A percentile compares a stretch with the other conserved stretches of the same genome.
phyloP scores from a whole-genome alignment of 2,797 vertebrate genomes.

The Neosilurus hyrtlii region DNA sequence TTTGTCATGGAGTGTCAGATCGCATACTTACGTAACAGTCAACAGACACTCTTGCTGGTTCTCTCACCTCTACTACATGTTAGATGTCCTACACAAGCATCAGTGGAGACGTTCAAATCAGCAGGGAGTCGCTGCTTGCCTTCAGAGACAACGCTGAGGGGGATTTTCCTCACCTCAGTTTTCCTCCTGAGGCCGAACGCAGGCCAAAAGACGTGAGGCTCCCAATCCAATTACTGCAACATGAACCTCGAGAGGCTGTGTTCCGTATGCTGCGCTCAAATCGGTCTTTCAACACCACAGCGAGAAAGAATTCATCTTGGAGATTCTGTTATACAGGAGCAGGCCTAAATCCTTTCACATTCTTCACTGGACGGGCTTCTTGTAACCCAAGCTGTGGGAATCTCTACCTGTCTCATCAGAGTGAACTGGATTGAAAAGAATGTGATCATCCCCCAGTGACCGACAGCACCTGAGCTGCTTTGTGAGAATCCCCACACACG shows the following conservation, averaged over 20 bases:
- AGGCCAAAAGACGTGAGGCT: constrained; percentile 16
- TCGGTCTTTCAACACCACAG: neutral
- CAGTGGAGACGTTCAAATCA: neutral
- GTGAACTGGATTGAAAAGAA: constrained; percentile 68
- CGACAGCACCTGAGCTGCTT: constrained; percentile 56
- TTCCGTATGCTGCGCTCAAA: neutral
- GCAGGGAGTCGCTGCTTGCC: constrained; percentile 6
- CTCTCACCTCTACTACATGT: constrained; percentile 27
- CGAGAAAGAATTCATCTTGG: neutral
- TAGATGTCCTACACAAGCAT: constrained; percentile 5
- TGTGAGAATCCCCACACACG: constrained; percentile 26
- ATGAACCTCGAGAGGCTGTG: neutral
- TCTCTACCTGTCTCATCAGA: constrained; percentile 58
- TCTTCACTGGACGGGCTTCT: neutral
- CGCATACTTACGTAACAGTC: constrained; percentile 7
- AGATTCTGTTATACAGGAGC: neutral
- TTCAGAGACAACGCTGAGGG: neutral
- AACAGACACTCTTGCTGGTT: neutral
- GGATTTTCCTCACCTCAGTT: constrained; percentile 31
- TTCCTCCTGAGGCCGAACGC: constrained; percentile 11
- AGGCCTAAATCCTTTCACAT: neutral
- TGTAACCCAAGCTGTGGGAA: constrained; percentile 29
- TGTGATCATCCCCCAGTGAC: constrained; percentile 62
- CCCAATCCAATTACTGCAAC: constrained; percentile 48
- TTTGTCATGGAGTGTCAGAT: constrained; percentile 3